Evolutionary conservation across 2,113 vertebrate genomes (phyloP).

Genomic region (Chaenogobius annularis): DNA sequence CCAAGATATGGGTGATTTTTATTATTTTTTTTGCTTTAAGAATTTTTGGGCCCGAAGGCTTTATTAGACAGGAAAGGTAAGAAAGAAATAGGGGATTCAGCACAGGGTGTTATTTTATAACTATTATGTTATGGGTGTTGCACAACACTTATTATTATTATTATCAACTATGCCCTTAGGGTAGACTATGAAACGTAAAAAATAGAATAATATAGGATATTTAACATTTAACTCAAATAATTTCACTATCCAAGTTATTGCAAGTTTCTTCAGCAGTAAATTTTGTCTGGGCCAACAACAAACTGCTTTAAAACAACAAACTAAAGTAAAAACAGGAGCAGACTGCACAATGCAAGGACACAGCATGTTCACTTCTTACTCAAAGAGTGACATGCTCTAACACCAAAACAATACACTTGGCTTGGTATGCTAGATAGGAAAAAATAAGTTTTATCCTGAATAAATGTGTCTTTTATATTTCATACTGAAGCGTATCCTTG

Average conservation of each 20-base stretch:
- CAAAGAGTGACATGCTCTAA: not conserved
- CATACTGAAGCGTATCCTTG: constrained; percentile 1
- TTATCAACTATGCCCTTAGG: too few relatives aligned
- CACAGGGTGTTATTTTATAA: too few relatives aligned
- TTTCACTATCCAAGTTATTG: not conserved
- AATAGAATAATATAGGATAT: too few relatives aligned
- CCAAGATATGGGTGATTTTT: too few relatives aligned
- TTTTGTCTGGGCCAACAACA: not conserved
- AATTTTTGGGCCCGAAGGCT: too few relatives aligned
- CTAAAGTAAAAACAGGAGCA: not conserved
- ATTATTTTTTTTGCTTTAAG: too few relatives aligned
- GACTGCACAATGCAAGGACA: not conserved
- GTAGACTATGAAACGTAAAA: too few relatives aligned
- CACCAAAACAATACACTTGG: not conserved
- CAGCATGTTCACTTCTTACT: not conserved
- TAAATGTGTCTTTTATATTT: not conserved
- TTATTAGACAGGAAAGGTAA: too few relatives aligned
- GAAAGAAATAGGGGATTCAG: too few relatives aligned
- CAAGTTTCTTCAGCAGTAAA: not conserved
- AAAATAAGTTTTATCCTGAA: not conserved
- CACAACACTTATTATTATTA: too few relatives aligned
- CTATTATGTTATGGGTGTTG: too few relatives aligned
- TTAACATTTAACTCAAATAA: not conserved
- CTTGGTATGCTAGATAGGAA: not conserved
- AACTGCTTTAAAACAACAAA: not conserved